Base-by-base conservation (phyloP, 2,113 vertebrate species). In the Mellivora capensis region DNA sequence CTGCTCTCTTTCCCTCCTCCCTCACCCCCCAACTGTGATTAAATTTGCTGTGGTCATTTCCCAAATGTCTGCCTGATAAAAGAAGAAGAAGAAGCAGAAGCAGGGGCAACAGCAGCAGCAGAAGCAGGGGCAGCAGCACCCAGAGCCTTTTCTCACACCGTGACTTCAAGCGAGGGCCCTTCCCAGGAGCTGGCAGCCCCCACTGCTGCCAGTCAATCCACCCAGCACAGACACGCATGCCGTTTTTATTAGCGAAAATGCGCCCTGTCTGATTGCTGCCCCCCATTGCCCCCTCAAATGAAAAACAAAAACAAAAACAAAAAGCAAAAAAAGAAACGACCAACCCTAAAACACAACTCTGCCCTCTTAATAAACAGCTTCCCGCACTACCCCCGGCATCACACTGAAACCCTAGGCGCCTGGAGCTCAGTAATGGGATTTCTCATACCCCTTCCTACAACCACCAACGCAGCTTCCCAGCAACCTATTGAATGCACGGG, bases 31-130 rank as follows among this genome's bases (percentile, higher is more conserved):
- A 97, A 96, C 98, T 98, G 98, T 97, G 98, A 98, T 98, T 98
- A 87, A 98, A 98, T 99, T 99, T 98, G 98, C 98, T 97, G 98
- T 98, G 99, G 99, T 99, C 99, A 99, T 98, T 99, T 98, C 98
- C 99, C 99, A 97, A 99, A 90, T 69, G 98, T 98, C 98, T 92
- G 98, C 98, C 98, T 84, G 98, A 96, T 76, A 52, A 93, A 72
- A 98, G 97, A 98, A 96, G 57, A 21, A 74, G 49, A 15, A 59
- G 8, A 34, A 90, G 52, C 29, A 42, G 71, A 25, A 39, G 47
- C 57, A 91, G 76, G 67, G 39, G 49, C 21, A 59, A 6, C 52
- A 31, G 29, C n/a, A 90, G 52, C n/a, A 79, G 37, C 4, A 42
- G 72, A 42, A 42, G 47, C 57, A 91, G 76, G 69, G 54, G 13